A percentile compares a stretch with the other conserved stretches of the same genome.
phyloP scores from a whole-genome alignment of 2,113 vertebrate genomes.

The Ictidomys tridecemlineatus region DNA sequence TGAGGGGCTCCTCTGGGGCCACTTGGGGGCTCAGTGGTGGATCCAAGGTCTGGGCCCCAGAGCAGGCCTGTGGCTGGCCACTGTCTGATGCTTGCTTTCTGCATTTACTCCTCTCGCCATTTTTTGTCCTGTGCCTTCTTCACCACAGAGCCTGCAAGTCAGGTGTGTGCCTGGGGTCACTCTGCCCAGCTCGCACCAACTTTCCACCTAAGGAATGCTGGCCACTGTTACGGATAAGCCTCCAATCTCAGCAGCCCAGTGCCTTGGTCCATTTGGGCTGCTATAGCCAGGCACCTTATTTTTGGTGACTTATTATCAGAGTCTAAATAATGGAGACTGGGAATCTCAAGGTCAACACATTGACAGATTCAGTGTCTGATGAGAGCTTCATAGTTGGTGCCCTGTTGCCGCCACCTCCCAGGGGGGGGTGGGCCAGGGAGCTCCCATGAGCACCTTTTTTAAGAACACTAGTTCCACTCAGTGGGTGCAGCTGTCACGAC shows the following conservation, averaged over 20 bases:
- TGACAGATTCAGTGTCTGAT: neutral
- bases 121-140: neutral
- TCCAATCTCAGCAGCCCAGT: neutral
- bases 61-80: neutral
- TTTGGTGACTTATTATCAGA: neutral
- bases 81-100: neutral
- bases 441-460: too few species aligned
- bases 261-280: neutral
- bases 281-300: neutral
- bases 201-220: accelerated
- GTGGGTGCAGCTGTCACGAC: too few species aligned
- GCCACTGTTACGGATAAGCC: neutral
- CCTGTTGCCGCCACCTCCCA: neutral
- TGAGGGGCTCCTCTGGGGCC: neutral
- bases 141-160: neutral
- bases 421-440: too few species aligned
- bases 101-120: neutral
- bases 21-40: neutral
- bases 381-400: neutral
- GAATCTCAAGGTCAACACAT: neutral
- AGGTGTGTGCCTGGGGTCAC: neutral
- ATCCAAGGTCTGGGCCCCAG: neutral
- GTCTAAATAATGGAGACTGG: neutral
- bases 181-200: neutral
- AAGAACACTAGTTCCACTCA: too few species aligned